Evolutionary conservation across 1,140 invertebrate genomes (phyloP).

Genomic region (Latrodectus geometricus): DNA sequence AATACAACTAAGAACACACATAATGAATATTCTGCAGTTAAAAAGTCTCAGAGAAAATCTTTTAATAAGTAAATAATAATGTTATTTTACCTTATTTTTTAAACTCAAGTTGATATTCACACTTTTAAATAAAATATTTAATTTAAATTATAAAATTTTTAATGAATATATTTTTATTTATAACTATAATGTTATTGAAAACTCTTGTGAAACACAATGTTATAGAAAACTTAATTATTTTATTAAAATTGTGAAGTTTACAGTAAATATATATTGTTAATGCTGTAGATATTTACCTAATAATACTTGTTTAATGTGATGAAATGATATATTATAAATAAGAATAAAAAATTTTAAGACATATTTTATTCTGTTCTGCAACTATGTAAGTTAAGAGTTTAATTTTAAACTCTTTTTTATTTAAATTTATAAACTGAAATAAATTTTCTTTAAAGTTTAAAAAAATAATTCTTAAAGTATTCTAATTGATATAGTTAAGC

Average conservation of each 20-base stretch:
- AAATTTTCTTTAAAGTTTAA: no score
- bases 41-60: slow-evolving; percentile 17
- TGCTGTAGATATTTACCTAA: no score
- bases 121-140: not conserved
- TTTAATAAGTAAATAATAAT: slow-evolving; percentile 23
- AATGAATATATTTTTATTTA: not conserved
- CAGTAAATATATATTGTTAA: no score
- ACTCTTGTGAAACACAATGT: not conserved
- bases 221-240: not conserved
- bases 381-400: no score
- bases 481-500: no score
- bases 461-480: no score
- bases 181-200: not conserved
- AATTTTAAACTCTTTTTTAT: no score
- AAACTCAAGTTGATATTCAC: not conserved
- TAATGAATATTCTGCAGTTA: not conserved
- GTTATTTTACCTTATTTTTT: not conserved
- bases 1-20: not conserved
- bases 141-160: not conserved
- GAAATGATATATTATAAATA: no score
- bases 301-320: no score
- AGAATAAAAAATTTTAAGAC: no score
- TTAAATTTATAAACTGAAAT: no score
- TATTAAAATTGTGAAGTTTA: not conserved
- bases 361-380: no score